A percentile compares a stretch with the other conserved stretches of the same genome.
Conservation (phyloP, 2,113 vertebrate genomes). For the Thunnus maccoyii region DNA sequence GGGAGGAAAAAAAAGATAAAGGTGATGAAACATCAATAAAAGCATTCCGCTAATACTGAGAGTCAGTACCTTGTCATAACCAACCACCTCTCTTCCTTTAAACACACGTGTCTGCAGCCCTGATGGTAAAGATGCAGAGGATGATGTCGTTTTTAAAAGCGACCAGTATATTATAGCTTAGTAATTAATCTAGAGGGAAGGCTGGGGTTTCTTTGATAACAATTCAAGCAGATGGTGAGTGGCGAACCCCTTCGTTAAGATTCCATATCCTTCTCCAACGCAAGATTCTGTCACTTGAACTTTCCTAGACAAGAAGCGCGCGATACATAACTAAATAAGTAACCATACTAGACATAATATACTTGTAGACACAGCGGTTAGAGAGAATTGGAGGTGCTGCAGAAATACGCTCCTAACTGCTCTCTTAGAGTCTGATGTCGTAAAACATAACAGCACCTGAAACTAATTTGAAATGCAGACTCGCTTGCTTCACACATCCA, state of each 20-base stretch:
- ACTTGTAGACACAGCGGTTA: slow-evolving; percentile 10
- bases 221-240: slow-evolving; percentile 72
- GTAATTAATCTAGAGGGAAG: slow-evolving; percentile 72
- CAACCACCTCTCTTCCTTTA: slow-evolving; percentile 2
- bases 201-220: slow-evolving; percentile 69
- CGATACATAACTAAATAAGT: slow-evolving; percentile 44
- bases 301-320: slow-evolving; percentile 14
- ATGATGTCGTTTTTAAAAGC: slow-evolving; percentile 23
- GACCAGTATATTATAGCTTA: slow-evolving; percentile 45
- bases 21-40: slow-evolving; percentile 36
- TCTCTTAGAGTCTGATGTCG: background rate
- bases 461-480: slow-evolving; percentile 5
- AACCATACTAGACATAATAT: slow-evolving; percentile 1
- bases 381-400: background rate
- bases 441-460: slow-evolving; percentile 24
- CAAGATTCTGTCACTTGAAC: slow-evolving; percentile 41
- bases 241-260: slow-evolving; percentile 69
- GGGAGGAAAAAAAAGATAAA: background rate
- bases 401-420: slow-evolving; percentile 10
- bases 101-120: background rate
- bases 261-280: slow-evolving; percentile 45
- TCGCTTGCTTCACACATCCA: slow-evolving; percentile 16
- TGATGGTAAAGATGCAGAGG: slow-evolving; percentile 9
- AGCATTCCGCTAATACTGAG: background rate
- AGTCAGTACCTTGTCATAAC: slow-evolving; percentile 33